Evolutionary conservation across 2,888 invertebrate genomes (phyloP).

Genomic region (Gastracanthus pulcherrimus): DNA sequence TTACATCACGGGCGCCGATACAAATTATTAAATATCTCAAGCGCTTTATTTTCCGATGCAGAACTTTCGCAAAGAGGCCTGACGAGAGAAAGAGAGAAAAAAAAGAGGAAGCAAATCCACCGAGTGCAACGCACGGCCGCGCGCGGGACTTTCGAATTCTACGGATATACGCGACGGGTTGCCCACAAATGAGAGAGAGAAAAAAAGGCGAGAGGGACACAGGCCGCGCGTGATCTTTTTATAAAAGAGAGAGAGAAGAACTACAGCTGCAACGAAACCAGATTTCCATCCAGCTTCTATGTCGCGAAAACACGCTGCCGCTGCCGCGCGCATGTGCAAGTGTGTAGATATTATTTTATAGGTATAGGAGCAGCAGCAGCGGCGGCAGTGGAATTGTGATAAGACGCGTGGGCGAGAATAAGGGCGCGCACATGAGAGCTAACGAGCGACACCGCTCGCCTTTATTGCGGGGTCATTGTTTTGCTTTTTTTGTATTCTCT

Average conservation of each 20-base stretch:
- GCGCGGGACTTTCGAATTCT: constrained; percentile 28
- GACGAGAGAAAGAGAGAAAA: neutral
- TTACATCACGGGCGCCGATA: neutral
- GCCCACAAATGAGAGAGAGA: neutral
- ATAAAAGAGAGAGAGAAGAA: neutral
- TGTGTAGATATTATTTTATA: no score
- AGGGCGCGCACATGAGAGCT: neutral
- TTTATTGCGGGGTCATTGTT: neutral
- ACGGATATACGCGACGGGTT: neutral
- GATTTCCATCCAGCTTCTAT: constrained; percentile 7
- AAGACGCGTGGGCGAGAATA: neutral
- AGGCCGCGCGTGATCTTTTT: neutral
- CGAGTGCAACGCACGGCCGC: neutral
- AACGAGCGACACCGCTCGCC: neutral
- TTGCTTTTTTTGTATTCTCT: neutral
- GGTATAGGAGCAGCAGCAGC: no score
- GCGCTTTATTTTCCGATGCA: neutral
- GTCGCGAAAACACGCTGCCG: neutral
- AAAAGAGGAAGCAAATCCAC: neutral
- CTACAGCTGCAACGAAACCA: neutral
- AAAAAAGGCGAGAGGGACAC: neutral
- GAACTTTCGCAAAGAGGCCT: neutral
- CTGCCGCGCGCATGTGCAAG: neutral
- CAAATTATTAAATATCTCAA: neutral
- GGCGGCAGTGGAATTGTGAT: no score